Evolutionary conservation across 2,888 invertebrate species (phyloP), one percentile per base, ranked within the genome.

Genomic region (Rhodophaea formosa): DNA sequence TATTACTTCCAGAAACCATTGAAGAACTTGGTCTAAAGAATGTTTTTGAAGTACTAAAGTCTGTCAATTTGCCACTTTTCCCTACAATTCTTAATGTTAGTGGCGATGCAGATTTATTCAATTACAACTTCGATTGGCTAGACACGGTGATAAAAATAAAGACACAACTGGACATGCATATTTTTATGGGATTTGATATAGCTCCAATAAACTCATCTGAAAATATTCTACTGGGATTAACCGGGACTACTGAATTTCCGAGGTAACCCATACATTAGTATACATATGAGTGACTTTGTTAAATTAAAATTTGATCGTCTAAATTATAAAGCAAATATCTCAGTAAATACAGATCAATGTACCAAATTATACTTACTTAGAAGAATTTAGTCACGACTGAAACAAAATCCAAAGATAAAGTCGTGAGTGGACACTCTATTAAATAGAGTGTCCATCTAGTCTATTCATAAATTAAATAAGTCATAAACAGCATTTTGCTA

Each of bases 141-240:
- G 87, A 92, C 35, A 83, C 93, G 8, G 91, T 95, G 42, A 95
- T 94, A 7, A 91, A 90, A 53, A 88, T 95, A 6, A 95, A 96
- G 70, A 93, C 92, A 35, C 79, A 92, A 14, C 79, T 96, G 0
- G 94, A 93, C 14, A 93, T 94, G 88, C 96, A 96, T 70, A 82
- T 95, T 0, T 91, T 97, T 8, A 93, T 97, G 60, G 96, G 96
- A 0, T 94, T 96, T 61, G 94, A 93, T 65, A 93, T 96, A 39
- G 95, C 96, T 84, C 94, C 95, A 0, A 92, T 89, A 58, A 96
- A 97, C 72, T 93, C 94, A 7, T 93, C 94, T 0, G 77, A 93
- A 1, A 95, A 95, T 75, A 91, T 94, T 57, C 92, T 97, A 56
- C 84, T 97, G 74, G 96, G 96, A 43, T 92, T 93, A 0, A 95